Evolutionary conservation across 2,113 vertebrate species (phyloP).

Genomic region (Lamprologus speciosus): DNA sequence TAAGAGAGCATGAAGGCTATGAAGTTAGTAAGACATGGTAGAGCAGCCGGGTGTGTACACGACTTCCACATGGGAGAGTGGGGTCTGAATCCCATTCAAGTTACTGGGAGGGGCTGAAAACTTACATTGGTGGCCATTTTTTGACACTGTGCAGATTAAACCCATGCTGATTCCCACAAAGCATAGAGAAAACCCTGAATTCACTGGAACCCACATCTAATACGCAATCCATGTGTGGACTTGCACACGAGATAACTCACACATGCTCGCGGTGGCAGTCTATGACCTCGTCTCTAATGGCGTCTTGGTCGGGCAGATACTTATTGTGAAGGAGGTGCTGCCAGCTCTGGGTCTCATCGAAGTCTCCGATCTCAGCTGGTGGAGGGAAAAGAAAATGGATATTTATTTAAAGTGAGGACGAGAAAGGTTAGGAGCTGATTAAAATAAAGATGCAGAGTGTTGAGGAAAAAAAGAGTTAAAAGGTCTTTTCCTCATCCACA

Average conservation of each 20-base stretch:
- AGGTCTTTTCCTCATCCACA: background rate
- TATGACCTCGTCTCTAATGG: constrained; percentile 87
- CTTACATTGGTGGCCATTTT: background rate
- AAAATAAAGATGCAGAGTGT: background rate
- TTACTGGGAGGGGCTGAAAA: background rate
- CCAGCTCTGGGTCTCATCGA: constrained; percentile 85
- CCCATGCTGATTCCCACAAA: background rate
- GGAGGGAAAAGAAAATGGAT: background rate
- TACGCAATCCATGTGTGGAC: background rate
- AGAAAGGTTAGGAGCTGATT: background rate
- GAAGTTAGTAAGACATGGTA: background rate
- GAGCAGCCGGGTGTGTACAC: background rate
- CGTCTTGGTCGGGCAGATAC: constrained; percentile 91
- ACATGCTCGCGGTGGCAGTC: constrained; percentile 68
- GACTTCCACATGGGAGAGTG: background rate
- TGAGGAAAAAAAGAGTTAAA: background rate
- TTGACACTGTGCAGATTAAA: background rate
- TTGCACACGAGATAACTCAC: constrained; percentile 28
- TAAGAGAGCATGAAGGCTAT: background rate
- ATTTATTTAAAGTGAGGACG: background rate
- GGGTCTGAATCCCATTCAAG: background rate
- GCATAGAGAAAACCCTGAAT: background rate
- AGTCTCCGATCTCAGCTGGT: constrained; percentile 92
- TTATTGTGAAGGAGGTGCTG: constrained; percentile 92
- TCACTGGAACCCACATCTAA: background rate